These are phyloP conservation scores for Hypothenemus hampei DNA, from an alignment of 1,140 invertebrate species.

Conservation along the genomic window DNA sequence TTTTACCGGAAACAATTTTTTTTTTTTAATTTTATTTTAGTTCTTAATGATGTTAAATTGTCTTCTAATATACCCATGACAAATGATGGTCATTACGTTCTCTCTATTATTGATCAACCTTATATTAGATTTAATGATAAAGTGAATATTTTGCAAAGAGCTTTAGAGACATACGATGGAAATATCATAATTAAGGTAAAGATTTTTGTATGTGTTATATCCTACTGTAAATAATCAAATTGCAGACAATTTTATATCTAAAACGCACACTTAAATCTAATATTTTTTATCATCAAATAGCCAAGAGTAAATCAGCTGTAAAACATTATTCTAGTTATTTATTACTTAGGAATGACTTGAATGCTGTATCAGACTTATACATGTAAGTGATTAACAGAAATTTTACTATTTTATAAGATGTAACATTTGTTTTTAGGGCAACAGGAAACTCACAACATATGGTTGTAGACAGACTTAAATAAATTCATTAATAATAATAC, in stretches of 20 bases:
- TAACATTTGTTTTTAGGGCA: constrained; percentile 30
- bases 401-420: neutral
- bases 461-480: constrained; percentile 5
- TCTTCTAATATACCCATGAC: constrained; percentile 27
- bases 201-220: no score
- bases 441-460: constrained; percentile 32
- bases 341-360: constrained; percentile 28
- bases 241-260: constrained; percentile 27
- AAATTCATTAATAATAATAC: constrained; percentile 1
- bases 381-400: constrained; percentile 18
- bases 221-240: no score
- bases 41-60: constrained; percentile 33
- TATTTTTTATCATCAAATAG: constrained; percentile 33
- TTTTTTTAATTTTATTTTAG: constrained; percentile 18
- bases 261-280: constrained; percentile 31
- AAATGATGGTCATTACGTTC: constrained; percentile 26
- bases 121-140: constrained; percentile 36
- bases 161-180: constrained; percentile 35
- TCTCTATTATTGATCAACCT: no score
- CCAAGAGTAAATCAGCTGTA: constrained; percentile 34
- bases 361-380: constrained; percentile 33
- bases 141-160: constrained; percentile 33
- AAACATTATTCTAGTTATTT: constrained; percentile 38
- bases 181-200: constrained; percentile 33
- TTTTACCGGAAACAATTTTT: neutral